Evolutionary conservation across 2,797 vertebrate species (phyloP).

Genomic region (Chaetophractus vellerosus): DNA sequence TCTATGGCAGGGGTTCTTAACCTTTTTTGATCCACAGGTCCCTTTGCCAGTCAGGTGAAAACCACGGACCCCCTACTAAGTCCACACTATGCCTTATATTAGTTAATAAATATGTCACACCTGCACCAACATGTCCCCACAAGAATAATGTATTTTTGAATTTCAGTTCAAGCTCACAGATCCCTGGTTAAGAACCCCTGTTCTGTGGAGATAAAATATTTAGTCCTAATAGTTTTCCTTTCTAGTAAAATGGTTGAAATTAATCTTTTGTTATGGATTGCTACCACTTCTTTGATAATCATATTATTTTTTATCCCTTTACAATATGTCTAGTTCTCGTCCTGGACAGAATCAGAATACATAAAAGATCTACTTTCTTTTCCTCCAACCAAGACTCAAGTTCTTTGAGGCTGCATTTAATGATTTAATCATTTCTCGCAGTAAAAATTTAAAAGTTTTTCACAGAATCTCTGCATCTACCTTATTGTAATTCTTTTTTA

Average conservation of each 20-base stretch:
- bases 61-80: no score
- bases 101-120: no score
- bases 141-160: no score
- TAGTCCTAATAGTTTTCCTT: background rate
- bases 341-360: constrained; percentile 25
- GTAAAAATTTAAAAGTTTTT: constrained; percentile 66
- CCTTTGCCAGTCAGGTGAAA: no score
- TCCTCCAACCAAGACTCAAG: background rate
- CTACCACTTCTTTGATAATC: constrained; percentile 40
- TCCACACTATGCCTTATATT: no score
- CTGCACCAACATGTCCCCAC: no score
- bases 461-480: constrained; percentile 62
- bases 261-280: constrained; percentile 62
- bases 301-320: constrained; percentile 49
- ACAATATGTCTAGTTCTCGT: constrained; percentile 53
- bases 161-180: no score
- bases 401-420: constrained; percentile 49
- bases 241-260: constrained; percentile 20
- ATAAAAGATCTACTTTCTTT: constrained; percentile 61
- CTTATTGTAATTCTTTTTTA: constrained; percentile 49
- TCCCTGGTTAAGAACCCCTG: no score
- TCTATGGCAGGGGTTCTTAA: background rate
- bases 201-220: constrained; percentile 23
- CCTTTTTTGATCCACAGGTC: no score
- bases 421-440: constrained; percentile 36